phyloP scores from a whole-genome alignment of 2,888 invertebrate genomes.

The Sesia apiformis region DNA sequence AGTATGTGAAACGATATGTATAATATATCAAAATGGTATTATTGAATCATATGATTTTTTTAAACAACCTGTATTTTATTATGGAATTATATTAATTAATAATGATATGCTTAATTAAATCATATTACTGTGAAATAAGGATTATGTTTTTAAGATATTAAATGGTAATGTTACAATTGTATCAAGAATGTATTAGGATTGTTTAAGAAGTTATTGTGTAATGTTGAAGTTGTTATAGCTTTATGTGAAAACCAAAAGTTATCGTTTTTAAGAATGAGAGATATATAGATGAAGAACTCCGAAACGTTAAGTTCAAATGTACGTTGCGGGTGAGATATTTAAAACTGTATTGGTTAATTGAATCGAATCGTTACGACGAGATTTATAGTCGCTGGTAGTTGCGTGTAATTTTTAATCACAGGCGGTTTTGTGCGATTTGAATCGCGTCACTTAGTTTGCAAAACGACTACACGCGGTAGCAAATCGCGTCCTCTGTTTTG shows the following conservation, averaged over 20 bases:
- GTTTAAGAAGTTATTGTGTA: conserved; percentile 49
- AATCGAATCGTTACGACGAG: too few relatives aligned
- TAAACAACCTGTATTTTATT: conserved; percentile 37
- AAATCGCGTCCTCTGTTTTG: too few relatives aligned
- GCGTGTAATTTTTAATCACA: too few relatives aligned
- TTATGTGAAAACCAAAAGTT: conserved; percentile 71
- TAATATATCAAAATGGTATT: background rate
- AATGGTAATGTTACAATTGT: conserved; percentile 30
- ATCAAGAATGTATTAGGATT: conserved; percentile 33
- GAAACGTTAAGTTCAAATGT: too few relatives aligned
- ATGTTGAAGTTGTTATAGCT: conserved; percentile 71
- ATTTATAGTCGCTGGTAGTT: too few relatives aligned
- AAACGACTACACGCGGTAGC: too few relatives aligned
- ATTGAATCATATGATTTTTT: conserved; percentile 20
- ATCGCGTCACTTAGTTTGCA: too few relatives aligned
- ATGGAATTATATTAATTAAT: conserved; percentile 13
- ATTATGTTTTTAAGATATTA: conserved; percentile 28
- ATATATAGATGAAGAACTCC: too few relatives aligned
- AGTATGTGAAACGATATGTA: background rate
- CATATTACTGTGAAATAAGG: conserved; percentile 15
- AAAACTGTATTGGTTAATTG: too few relatives aligned
- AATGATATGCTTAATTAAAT: conserved; percentile 17
- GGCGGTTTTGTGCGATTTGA: too few relatives aligned
- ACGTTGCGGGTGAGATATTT: too few relatives aligned
- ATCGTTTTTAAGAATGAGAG: conserved; percentile 55